Base-by-base conservation (phyloP, 2,797 vertebrate genomes). In the Falco biarmicus region DNA sequence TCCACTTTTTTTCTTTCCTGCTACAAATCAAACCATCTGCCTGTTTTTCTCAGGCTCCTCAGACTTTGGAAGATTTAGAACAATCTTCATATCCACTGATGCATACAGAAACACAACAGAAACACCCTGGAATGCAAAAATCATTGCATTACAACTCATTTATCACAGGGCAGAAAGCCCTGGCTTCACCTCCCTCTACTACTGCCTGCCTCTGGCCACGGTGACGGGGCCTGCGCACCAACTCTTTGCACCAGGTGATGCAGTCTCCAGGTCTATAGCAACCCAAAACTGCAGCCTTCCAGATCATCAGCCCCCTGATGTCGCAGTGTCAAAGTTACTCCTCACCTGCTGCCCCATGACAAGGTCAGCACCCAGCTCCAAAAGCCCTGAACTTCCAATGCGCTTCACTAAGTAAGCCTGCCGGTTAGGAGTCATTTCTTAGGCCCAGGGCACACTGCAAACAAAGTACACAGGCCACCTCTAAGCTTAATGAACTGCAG, bases 181-280 rank as follows among this genome's bases (percentile, higher is more conserved):
- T 50, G 48, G 47, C 53, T 78, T 78, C 32, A 61, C 21, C 13
- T 76, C 57, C 64, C 39, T 64, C 37, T 57, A 13, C 51, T 63
- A 56, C 29, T 63, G 63, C 48, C 56, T 41, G 43, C 61, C 45
- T 75, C n/a, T 37, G n/a, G 14, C 8, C 18, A 53, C 45, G n/a
- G 13, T 22, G 39, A 53, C 1, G 0, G n/a, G 39, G 15, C 37
- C 61, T 29, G 11, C 0, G 0, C 45, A 65, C 57, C 54, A 89
- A 13, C 39, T 25, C n/a, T 59, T 57, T 1, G 2, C 16, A 29
- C 29, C 47, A 54, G 34, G 65, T 57, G 48, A 41, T 17, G 37
- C 29, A 21, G 21, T 51, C 60, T 71, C 28, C 48, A 39, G 34
- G 25, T 32, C 37, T 73, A 21, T 8, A 68, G 66, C 21, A 63